These are phyloP conservation scores for Neoaliturus tenellus DNA, from an alignment of 2,888 invertebrate species.

Conservation along the genomic window DNA sequence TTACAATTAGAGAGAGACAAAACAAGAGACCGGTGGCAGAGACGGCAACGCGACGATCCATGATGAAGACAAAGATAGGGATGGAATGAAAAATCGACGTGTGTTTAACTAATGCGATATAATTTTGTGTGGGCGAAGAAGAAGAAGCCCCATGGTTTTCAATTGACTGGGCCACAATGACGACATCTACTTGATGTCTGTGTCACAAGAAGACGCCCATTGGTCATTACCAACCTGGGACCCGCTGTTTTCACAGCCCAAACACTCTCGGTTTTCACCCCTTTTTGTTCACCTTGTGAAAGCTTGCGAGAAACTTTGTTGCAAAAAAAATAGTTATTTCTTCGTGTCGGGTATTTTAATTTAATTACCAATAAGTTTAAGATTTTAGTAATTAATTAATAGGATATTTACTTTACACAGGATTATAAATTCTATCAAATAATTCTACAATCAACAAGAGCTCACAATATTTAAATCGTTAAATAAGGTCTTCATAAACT, in stretches of 20 bases:
- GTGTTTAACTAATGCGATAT: constrained; percentile 47
- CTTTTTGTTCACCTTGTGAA: not conserved
- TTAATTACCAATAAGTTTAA: too few species aligned
- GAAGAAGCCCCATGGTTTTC: constrained; percentile 43
- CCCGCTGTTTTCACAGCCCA: not conserved
- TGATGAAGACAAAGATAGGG: constrained; percentile 31
- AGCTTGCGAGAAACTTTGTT: not conserved
- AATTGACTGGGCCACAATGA: constrained; percentile 36
- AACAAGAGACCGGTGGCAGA: constrained; percentile 1
- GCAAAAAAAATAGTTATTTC: too few species aligned
- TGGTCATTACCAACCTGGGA: constrained; percentile 19
- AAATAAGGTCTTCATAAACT: too few species aligned
- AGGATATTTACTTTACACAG: too few species aligned
- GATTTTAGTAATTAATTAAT: too few species aligned
- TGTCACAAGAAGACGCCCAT: constrained; percentile 22
- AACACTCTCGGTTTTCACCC: not conserved
- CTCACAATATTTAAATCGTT: too few species aligned
- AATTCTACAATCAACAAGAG: too few species aligned
- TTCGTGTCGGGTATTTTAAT: too few species aligned
- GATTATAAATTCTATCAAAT: too few species aligned
- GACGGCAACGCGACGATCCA: not conserved
- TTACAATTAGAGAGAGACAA: constrained; percentile 41
- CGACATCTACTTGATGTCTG: constrained; percentile 36
- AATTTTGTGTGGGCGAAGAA: constrained; percentile 34
- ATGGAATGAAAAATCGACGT: constrained; percentile 45